A percentile compares a stretch with the other conserved stretches of the same genome.
Evolutionary conservation across 2,888 invertebrate species (phyloP).

Genomic region (Synergus itoensis): DNA sequence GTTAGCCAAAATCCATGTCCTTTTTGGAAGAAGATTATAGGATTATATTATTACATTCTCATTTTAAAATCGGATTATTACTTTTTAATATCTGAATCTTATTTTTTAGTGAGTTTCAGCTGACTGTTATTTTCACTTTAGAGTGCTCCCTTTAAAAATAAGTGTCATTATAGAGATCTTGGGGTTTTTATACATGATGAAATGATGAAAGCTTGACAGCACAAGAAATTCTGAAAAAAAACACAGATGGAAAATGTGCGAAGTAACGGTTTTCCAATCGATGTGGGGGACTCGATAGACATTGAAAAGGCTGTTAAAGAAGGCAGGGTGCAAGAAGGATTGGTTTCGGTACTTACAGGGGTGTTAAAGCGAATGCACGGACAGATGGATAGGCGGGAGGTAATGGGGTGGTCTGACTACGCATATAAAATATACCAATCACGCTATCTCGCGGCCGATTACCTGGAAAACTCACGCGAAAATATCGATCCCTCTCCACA

Average conservation of each 20-base stretch:
- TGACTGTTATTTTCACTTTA: background rate
- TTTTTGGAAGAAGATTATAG: too few species aligned
- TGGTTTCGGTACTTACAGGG: slow-evolving; percentile 44
- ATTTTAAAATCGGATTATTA: too few species aligned
- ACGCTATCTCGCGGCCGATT: slow-evolving; percentile 73
- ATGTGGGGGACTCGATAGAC: slow-evolving; percentile 14
- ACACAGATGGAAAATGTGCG: background rate
- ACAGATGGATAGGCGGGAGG: slow-evolving; percentile 53
- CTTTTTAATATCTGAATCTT: background rate
- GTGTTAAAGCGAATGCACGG: slow-evolving; percentile 54
- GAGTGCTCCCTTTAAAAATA: too few species aligned
- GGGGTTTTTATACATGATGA: background rate
- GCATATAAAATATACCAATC: slow-evolving; percentile 71
- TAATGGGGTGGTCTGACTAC: slow-evolving; percentile 65
- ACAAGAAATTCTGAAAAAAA: background rate
- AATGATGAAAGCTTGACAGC: slow-evolving; percentile 1
- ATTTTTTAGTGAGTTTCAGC: background rate
- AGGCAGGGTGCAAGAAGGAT: slow-evolving; percentile 18
- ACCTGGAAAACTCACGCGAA: slow-evolving; percentile 74
- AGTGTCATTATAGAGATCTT: background rate
- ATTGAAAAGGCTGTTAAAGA: slow-evolving; percentile 17
- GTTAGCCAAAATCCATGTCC: too few species aligned
- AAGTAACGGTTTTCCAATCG: background rate
- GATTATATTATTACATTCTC: too few species aligned
- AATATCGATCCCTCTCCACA: slow-evolving; percentile 69